Base-by-base conservation (phyloP, 2,888 invertebrate genomes). In the Notodonta ziczac region DNA sequence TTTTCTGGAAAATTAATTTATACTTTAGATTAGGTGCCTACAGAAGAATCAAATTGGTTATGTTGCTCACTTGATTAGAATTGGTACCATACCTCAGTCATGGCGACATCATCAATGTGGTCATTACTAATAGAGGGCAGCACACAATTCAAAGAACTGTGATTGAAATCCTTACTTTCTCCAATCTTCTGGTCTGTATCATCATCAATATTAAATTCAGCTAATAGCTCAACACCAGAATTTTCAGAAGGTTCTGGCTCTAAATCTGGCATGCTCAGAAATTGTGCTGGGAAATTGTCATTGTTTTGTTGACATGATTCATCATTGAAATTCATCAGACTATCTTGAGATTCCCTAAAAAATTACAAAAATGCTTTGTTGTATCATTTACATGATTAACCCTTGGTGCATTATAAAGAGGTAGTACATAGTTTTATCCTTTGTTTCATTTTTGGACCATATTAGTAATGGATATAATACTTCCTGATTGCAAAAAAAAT, bases 191-290 rank as follows among this genome's bases (percentile, higher is more conserved):
- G 80, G 62, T 89, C 85, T 62, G 79, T 75, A 61, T 90, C 87
- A 81, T 85, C 77, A 13, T 84, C 82, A 69, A 93, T 90, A 71
- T 91, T 84, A 70, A 92, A 93, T 65, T 91, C 89, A 12, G 89
- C 89, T 48, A 92, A 71, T 55, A 93, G 76, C 67, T 91, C 90
- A 16, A 86, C 85, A 63, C 84, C 81, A 62, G 84, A 78, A 55
- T 81, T 83, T 7, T 76, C 77, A 57, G 74, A 74, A 53, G 86
- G 77, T 58, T 82, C 89, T 55, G 85, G 59, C 60, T 89, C 89
- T 39, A 93, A 80, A 16, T 91, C 90, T 67, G 92, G 91, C 91
- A 92, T 92, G 65, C 82, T 91, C 56, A 92, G 69, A 70, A 91
- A 90, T 66, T 88, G 87, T 54, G 73, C 69, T 35, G 87, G 70